Percentiles rank a stretch among this genome's conserved stretches.
Evolutionary conservation across 1,140 invertebrate genomes (phyloP).

Genomic region (Saxidomus purpurata): DNA sequence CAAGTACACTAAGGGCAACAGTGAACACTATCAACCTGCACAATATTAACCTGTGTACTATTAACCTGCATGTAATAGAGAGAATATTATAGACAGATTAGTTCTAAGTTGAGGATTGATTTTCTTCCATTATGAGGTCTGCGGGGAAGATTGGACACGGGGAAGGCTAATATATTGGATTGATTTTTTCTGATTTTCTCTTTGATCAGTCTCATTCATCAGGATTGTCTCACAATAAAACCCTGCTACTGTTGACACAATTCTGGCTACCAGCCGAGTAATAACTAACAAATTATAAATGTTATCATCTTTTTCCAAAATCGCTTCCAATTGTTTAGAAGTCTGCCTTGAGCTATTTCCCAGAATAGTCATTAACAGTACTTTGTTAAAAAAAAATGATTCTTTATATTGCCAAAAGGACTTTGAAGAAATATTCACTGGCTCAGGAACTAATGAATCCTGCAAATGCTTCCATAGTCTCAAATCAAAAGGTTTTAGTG

Average conservation of each 20-base stretch:
- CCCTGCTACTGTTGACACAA: not conserved
- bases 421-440: too few relatives aligned
- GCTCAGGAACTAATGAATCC: too few relatives aligned
- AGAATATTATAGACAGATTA: not conserved
- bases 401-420: too few relatives aligned
- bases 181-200: slow-evolving; percentile 38
- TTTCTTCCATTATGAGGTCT: not conserved
- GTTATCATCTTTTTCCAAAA: not conserved
- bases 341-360: too few relatives aligned
- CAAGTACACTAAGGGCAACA: too few relatives aligned
- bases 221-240: not conserved
- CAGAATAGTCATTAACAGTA: too few relatives aligned
- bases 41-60: too few relatives aligned
- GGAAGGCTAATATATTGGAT: not conserved
- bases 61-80: not conserved
- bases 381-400: too few relatives aligned
- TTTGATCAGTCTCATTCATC: slow-evolving; percentile 15
- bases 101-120: not conserved
- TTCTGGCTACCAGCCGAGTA: not conserved
- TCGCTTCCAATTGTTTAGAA: too few relatives aligned
- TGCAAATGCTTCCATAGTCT: too few relatives aligned
- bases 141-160: not conserved
- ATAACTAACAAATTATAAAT: not conserved
- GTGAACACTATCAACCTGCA: not conserved
- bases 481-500: too few relatives aligned